Percentiles rank a stretch among this genome's conserved stretches.
These are phyloP conservation scores for Mus pahari DNA, from an alignment of 2,113 vertebrate genomes.

Conservation along the genomic window DNA sequence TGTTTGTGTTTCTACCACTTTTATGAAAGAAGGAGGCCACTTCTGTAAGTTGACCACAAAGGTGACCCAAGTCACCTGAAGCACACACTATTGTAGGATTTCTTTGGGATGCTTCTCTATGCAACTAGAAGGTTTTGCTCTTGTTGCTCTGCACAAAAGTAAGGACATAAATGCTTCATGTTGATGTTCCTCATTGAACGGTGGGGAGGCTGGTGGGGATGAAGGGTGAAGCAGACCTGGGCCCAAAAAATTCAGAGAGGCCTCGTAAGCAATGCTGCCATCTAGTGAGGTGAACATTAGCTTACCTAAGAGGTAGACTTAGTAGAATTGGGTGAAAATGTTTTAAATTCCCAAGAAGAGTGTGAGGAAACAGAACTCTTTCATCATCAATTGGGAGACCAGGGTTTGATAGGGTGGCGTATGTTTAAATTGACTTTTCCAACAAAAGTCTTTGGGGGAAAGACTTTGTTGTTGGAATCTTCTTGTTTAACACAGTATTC, in stretches of 20 bases:
- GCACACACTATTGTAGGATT: not conserved
- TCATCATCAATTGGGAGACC: not conserved
- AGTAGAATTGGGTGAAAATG: not conserved
- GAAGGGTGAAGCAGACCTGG: conserved; percentile 11
- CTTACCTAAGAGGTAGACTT: not conserved
- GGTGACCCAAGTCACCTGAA: too few relatives aligned
- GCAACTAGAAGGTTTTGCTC: not conserved
- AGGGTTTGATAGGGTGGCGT: not conserved
- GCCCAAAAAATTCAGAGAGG: not conserved
- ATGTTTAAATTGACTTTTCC: not conserved
- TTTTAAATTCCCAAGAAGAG: not conserved
- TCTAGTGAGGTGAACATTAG: conserved; percentile 57
- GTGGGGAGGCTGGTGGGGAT: not conserved
- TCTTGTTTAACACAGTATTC: not conserved
- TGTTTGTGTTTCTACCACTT: fast-evolving
- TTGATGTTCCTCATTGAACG: not conserved
- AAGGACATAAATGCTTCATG: not conserved
- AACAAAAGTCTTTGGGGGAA: not conserved
- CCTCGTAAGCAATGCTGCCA: conserved; percentile 68
- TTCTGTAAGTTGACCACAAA: not conserved
- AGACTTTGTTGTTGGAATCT: not conserved
- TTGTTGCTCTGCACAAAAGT: fast-evolving
- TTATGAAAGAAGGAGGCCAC: not conserved
- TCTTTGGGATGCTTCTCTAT: not conserved
- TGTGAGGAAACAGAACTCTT: not conserved